Evolutionary conservation across 2,888 invertebrate genomes (phyloP).

Genomic region (Tenthredo scrophulariae): DNA sequence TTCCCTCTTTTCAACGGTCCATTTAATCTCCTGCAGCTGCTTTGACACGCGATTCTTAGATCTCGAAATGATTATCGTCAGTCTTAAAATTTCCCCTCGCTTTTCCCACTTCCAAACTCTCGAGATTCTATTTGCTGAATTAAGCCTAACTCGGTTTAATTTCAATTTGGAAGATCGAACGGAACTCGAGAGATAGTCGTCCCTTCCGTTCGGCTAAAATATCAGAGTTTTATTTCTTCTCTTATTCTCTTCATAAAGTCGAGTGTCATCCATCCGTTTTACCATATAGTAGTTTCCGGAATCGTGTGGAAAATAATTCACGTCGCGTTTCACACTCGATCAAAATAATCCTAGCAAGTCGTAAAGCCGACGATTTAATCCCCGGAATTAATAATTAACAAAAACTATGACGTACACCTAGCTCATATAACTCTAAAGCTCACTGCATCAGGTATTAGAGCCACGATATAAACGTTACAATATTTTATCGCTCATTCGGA

Average conservation of each 20-base stretch:
- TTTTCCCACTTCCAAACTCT: neutral
- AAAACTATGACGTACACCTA: neutral
- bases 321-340: neutral
- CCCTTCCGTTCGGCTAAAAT: neutral
- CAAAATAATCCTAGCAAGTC: neutral
- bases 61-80: neutral
- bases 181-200: neutral
- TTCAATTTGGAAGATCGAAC: constrained; percentile 24
- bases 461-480: neutral
- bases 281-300: neutral
- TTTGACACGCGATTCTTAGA: neutral
- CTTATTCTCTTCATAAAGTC: neutral
- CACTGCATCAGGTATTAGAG: neutral
- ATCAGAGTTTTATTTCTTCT: neutral
- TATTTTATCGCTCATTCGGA: neutral
- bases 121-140: constrained; percentile 10
- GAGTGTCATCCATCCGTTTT: neutral
- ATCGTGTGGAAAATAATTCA: neutral
- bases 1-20: neutral
- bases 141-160: constrained; percentile 2
- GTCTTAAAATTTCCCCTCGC: neutral
- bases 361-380: neutral
- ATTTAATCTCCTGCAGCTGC: neutral
- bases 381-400: neutral
- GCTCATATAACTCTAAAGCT: neutral